Evolutionary conservation across 2,888 invertebrate species (phyloP).

Genomic region (Pyrrhosoma nymphula): DNA sequence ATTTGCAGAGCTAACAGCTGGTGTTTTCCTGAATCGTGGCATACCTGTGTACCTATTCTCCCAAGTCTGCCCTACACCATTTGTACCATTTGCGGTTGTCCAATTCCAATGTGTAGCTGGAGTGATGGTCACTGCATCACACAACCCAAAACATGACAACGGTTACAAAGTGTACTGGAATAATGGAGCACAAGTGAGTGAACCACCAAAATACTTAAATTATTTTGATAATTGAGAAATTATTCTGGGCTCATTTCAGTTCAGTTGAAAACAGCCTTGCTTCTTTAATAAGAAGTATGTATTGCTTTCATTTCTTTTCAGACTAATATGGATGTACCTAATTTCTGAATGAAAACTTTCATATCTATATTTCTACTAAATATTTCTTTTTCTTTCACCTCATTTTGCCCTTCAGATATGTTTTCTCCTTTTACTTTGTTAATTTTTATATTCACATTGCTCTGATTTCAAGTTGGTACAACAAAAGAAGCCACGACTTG

Average conservation of each 20-base stretch:
- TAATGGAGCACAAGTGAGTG: constrained; percentile 89
- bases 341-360: not conserved
- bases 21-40: constrained; percentile 87
- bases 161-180: constrained; percentile 98
- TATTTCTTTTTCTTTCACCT: no score
- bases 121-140: constrained; percentile 97
- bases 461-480: no score
- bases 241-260: not conserved
- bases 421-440: no score
- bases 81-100: constrained; percentile 92
- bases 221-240: not conserved
- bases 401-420: no score
- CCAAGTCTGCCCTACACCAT: constrained; percentile 93
- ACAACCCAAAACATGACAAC: constrained; percentile 97
- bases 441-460: no score
- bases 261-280: constrained; percentile 62
- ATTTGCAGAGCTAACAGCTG: constrained; percentile 93
- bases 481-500: no score
- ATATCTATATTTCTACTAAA: no score
- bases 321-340: not conserved
- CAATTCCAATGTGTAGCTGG: constrained; percentile 89
- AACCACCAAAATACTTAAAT: not conserved
- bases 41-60: constrained; percentile 91
- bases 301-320: not conserved
- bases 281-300: not conserved